Conservation (phyloP, 1,140 invertebrate species). For the Heliconius nattereri region DNA sequence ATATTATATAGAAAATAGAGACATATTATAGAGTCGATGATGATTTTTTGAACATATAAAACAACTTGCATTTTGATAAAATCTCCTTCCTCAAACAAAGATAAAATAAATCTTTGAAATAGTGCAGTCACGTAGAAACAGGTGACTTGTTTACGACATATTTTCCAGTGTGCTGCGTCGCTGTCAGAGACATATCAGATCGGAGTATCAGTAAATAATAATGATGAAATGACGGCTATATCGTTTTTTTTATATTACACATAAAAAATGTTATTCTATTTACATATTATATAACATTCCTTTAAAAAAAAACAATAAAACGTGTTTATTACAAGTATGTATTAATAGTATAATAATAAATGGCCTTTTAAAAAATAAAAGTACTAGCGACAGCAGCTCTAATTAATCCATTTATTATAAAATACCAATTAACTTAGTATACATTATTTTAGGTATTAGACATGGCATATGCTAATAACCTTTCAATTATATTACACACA, state of each 20-base stretch:
- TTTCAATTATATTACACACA: neutral
- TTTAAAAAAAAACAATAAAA: neutral
- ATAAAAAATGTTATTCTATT: neutral
- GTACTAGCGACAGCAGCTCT: too few species aligned
- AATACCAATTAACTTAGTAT: too few species aligned
- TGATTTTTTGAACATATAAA: too few species aligned
- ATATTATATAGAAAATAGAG: too few species aligned
- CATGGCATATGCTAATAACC: neutral
- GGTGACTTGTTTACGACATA: slow-evolving; percentile 13
- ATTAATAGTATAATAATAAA: too few species aligned
- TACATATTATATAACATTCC: too few species aligned
- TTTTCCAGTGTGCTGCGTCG: slow-evolving; percentile 12
- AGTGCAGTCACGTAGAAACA: slow-evolving; percentile 15
- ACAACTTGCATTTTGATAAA: neutral
- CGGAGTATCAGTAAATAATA: neutral
- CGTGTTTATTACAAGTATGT: too few species aligned
- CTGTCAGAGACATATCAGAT: slow-evolving; percentile 16
- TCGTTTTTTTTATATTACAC: neutral
- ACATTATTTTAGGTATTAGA: neutral
- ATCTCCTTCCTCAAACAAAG: neutral
- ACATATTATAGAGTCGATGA: too few species aligned
- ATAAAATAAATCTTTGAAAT: slow-evolving; percentile 16
- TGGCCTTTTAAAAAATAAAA: too few species aligned
- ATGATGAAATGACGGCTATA: neutral
- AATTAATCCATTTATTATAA: too few species aligned